Conservation (phyloP, 2,888 invertebrate species). For the Leucozona laternaria region DNA sequence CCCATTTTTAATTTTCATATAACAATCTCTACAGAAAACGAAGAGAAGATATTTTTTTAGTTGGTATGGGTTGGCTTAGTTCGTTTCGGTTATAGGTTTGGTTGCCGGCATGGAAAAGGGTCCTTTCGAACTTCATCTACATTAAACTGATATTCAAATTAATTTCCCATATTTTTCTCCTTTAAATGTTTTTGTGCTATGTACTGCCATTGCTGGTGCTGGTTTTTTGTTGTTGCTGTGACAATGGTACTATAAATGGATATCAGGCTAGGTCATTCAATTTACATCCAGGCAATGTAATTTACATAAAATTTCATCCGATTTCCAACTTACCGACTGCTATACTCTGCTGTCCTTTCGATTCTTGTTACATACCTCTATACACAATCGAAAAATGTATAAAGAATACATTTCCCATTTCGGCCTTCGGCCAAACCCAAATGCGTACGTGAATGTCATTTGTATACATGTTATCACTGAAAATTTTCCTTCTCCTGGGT, state of each 20-base stretch:
- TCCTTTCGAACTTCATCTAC: constrained; percentile 62
- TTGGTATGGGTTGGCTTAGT: constrained; percentile 5
- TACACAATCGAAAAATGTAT: constrained; percentile 14
- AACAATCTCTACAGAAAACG: constrained; percentile 26
- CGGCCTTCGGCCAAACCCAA: constrained; percentile 62
- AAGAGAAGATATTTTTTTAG: background rate
- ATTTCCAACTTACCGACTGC: constrained; percentile 56
- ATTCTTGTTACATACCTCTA: background rate
- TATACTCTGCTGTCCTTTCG: background rate
- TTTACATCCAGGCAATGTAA: constrained; percentile 74
- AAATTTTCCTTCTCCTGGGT: constrained; percentile 27
- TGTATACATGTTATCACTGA: constrained; percentile 48
- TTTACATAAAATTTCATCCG: constrained; percentile 74
- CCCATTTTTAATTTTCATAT: constrained; percentile 60
- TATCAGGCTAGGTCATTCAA: constrained; percentile 73
- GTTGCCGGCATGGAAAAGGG: constrained; percentile 1
- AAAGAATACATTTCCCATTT: constrained; percentile 62
- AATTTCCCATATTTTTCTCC: constrained; percentile 59
- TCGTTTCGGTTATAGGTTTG: background rate
- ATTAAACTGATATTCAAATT: constrained; percentile 74
- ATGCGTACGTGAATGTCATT: constrained; percentile 73
- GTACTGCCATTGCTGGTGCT: constrained; percentile 3
- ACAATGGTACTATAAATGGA: constrained; percentile 60
- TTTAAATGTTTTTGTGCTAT: constrained; percentile 31
- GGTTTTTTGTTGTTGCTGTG: constrained; percentile 37